Evolutionary conservation across 2,797 vertebrate genomes (phyloP), one percentile per base, ranked within the genome.

Genomic region (Accipiter fasciatus): DNA sequence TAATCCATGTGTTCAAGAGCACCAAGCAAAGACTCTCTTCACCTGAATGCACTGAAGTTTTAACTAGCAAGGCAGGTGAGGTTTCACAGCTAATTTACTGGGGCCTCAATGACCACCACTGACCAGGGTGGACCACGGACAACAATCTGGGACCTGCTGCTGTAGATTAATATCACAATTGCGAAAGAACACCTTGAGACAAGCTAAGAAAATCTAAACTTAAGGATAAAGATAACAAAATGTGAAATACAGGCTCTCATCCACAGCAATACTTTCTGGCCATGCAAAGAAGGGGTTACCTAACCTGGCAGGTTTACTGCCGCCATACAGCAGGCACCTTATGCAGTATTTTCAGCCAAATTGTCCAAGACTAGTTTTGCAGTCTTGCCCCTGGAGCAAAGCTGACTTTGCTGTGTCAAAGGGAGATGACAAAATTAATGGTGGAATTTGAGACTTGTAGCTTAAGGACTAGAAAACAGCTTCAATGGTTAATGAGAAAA

Each of bases 221-320:
- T n/a, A 15, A 13, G 61, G 50, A 35, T 19, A n/a, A 84, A 69
- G 40, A 44, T 11, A 37, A 40, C 17, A 9, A 70, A 64, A 44
- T n/a, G 58, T 66, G 47, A 80, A 72, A 61, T 22, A 40, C 22
- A 33, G 54, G 18, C 47, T 73, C 35, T 46, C 21, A 28, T 12
- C 15, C 29, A 11, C 0, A 72, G 40, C 31, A 31, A 7, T 15
- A 29, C 47, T 31, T 84, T 49, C 49, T 59, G 49, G 47, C 35
- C n/a, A 13, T 4, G 22, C 59, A 40, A 40, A 72, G 67, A 26
- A 0, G 0, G 0, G 18, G 29, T 11, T 10, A 19, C 21, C 28
- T n/a, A 37, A 8, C 18, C 86, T 5, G 7, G 35, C 39, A 47
- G 49, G 7, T 31, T 84, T 57, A 24, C 44, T 59, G 61, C 49